A percentile compares a stretch with the other conserved stretches of the same genome.
Evolutionary conservation across 1,140 invertebrate genomes (phyloP).

Genomic region (Heliothis virescens): DNA sequence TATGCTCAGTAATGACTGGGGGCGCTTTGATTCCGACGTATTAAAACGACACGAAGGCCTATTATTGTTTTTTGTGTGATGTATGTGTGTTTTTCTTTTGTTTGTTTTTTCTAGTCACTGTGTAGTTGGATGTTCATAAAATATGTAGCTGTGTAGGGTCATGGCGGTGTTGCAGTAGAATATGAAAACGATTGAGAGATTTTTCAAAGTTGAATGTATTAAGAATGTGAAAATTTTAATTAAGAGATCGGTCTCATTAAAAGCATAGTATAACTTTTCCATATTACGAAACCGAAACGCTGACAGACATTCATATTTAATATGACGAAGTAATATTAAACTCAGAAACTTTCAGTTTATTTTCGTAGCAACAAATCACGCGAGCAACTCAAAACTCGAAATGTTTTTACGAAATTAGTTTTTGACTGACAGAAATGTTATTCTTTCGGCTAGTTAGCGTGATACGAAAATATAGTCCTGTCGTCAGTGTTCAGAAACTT

Average conservation of each 20-base stretch:
- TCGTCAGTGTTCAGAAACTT: conserved; percentile 73
- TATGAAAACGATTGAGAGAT: neutral
- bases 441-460: conserved; percentile 73
- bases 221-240: neutral
- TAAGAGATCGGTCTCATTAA: too few species aligned
- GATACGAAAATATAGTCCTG: conserved; percentile 71
- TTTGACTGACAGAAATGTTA: conserved; percentile 78
- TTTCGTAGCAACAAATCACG: conserved; percentile 37
- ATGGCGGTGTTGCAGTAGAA: neutral
- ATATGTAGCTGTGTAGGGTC: neutral
- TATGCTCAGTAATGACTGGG: conserved; percentile 78
- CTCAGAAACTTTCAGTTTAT: conserved; percentile 20
- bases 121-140: neutral
- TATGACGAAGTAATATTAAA: conserved; percentile 41
- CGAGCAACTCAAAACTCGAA: conserved; percentile 59
- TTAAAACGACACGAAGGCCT: conserved; percentile 67
- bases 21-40: conserved; percentile 75
- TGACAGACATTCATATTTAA: conserved; percentile 17
- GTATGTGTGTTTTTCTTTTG: conserved; percentile 44
- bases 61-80: conserved; percentile 49
- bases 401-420: conserved; percentile 69
- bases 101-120: conserved; percentile 47
- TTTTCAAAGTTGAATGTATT: neutral
- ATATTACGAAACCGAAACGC: neutral
- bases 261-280: neutral